Base-by-base conservation (phyloP, 2,113 vertebrate species). In the Micronycteris hirsuta region DNA sequence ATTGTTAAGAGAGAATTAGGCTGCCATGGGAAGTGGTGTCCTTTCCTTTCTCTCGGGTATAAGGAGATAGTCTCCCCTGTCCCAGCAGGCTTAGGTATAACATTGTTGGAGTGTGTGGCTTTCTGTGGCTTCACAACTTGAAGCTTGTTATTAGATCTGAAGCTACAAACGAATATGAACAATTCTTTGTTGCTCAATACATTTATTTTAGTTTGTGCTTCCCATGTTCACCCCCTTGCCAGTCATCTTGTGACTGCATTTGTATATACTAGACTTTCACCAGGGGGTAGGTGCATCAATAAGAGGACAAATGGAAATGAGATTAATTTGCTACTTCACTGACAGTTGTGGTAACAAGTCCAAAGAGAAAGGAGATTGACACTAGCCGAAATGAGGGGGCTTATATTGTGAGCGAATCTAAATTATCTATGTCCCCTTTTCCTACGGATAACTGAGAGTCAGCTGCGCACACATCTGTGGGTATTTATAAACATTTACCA, bases 401-500 rank as follows among this genome's bases (percentile, higher is more conserved):
- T 91, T 81, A 38, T 54, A 47, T 78, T 85, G 16, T 92, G 93
- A 89, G 49, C 43, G 76, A 90, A 77, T 96, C 54, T 85, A 89
- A 97, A 96, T 93, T 49, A 95, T 95, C 95, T 95, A 63, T 82
- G 90, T 91, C 71, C 85, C 78, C 70, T 95, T 63, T 71, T 97
- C 43, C 71, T 96, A 41, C 10, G 76, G 95, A 97, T 97, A 96
- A 98, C 96, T 93, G 96, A 94, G 86, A 97, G 95, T 97, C 96
- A 97, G 95, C 95, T 97, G 96, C 93, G 87, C 91, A 95, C 92
- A 97, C 97, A 96, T 96, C 97, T 97, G 96, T 77, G 87, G 94
- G 85, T 95, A 41, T 97, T 95, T 58, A 26, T 90, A 96, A 63
- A 96, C 54, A 92, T 78, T 54, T 94, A 82, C 43, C 85, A 95